Base-by-base conservation (phyloP, 2,113 vertebrate species). In the Protomyctophum bolini region DNA sequence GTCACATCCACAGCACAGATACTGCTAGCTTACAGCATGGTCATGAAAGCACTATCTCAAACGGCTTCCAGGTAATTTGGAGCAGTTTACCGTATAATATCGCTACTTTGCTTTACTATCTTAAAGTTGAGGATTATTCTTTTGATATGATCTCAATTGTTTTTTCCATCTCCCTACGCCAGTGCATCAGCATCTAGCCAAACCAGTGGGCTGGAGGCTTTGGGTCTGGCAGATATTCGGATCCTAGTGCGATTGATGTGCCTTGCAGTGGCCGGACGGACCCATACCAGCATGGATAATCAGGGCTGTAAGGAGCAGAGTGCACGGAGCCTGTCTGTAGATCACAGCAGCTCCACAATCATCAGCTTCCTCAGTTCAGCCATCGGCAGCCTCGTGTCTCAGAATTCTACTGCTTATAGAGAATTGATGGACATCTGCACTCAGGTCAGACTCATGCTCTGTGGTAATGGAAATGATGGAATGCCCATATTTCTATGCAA, bases 341-440 rank as follows among this genome's bases (percentile, higher is more conserved):
- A 91, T 21, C 73, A 75, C 64, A 87, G 82, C 72, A 86, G 80
- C 76, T 89, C 89, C n/a, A 73, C 84, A 68, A 92, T 91, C 75
- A 88, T 94, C 64, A 86, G 85, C 58, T 94, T 94, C 74, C 91
- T 94, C 15, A 92, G 92, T 59, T 89, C 93, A 15, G 93, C 94
- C 41, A 94, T 94, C 8, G 92, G 92, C 75, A 92, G 85, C 6
- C 87, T 94, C 62, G 90, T 94, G 63, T 91, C 91, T 28, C 93
- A 91, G 60, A 94, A 90, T 66, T 83, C 92, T 2, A 49, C 85
- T 15, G 91, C 93, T 12, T 91, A 92, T 77, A 88, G 91, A 62
- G 91, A 93, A 72, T 90, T 94, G 1, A 91, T 94, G 72, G 91
- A 94, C 73, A 93, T 94, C 79, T 94, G 94, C 70, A 94, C 93